These are phyloP conservation scores for Entomobrya proxima DNA, from an alignment of 2,888 invertebrate species.

Conservation along the genomic window DNA sequence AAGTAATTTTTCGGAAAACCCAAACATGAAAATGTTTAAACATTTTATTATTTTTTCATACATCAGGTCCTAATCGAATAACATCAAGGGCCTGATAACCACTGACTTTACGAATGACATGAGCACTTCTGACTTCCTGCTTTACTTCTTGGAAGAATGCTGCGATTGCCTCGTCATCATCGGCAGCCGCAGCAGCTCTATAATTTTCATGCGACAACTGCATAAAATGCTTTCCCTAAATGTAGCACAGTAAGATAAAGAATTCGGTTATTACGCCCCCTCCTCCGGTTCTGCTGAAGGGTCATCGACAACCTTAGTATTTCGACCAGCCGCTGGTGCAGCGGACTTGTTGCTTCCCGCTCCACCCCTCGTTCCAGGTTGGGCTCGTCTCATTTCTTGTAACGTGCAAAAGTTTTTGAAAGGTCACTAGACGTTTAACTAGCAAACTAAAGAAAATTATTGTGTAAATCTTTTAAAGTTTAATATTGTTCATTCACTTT, in stretches of 20 bases:
- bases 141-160: conserved; percentile 66
- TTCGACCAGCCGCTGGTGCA: not conserved
- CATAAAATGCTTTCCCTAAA: not conserved
- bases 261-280: conserved; percentile 18
- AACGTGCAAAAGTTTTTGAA: not conserved
- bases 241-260: not conserved
- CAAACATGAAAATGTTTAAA: not conserved
- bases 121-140: conserved; percentile 55
- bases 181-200: conserved; percentile 21
- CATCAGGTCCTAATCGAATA: conserved; percentile 72
- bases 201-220: not conserved
- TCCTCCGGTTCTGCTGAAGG: conserved; percentile 39
- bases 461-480: not conserved
- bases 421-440: too few relatives aligned
- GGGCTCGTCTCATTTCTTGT: conserved; percentile 3
- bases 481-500: not conserved
- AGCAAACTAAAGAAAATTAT: not conserved
- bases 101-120: conserved; percentile 66
- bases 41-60: conserved; percentile 37
- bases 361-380: not conserved
- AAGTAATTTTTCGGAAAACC: not conserved
- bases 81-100: conserved; percentile 63
- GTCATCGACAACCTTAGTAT: conserved; percentile 41
- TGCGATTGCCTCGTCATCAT: conserved; percentile 67
- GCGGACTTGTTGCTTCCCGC: not conserved